Conservation (phyloP, 2,797 vertebrate species). For the Loriculus beryllinus region DNA sequence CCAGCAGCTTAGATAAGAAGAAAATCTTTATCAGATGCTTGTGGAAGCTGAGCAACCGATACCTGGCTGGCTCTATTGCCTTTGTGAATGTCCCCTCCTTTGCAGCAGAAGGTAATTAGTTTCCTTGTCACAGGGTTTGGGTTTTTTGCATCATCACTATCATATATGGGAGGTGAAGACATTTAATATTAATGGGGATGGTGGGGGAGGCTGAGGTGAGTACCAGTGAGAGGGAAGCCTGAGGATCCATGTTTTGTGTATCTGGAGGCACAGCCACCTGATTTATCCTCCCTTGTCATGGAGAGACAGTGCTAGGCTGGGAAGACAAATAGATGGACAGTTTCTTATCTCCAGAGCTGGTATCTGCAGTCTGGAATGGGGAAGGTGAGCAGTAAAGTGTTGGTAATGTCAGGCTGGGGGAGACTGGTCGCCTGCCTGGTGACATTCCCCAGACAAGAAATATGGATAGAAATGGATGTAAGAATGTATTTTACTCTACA, state of each 20-base stretch:
- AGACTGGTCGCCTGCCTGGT: background rate
- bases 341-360: background rate
- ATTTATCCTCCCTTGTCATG: background rate
- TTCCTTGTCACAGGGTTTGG: background rate
- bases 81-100: slow-evolving; percentile 1
- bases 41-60: slow-evolving; percentile 47
- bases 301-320: background rate
- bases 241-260: background rate
- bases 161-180: rapidly evolving
- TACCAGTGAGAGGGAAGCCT: background rate
- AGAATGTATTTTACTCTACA: background rate
- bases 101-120: slow-evolving; percentile 16
- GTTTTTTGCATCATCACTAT: background rate
- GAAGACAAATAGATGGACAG: background rate
- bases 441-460: background rate
- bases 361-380: background rate
- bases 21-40: slow-evolving; percentile 33
- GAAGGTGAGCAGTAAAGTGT: background rate
- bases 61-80: background rate
- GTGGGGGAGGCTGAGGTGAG: background rate
- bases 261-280: background rate
- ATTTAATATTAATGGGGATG: background rate
- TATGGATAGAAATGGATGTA: no score
- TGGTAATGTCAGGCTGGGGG: background rate
- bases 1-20: slow-evolving; percentile 20